phyloP scores from a whole-genome alignment of 2,797 vertebrate genomes.

The Notamacropus eugenii region DNA sequence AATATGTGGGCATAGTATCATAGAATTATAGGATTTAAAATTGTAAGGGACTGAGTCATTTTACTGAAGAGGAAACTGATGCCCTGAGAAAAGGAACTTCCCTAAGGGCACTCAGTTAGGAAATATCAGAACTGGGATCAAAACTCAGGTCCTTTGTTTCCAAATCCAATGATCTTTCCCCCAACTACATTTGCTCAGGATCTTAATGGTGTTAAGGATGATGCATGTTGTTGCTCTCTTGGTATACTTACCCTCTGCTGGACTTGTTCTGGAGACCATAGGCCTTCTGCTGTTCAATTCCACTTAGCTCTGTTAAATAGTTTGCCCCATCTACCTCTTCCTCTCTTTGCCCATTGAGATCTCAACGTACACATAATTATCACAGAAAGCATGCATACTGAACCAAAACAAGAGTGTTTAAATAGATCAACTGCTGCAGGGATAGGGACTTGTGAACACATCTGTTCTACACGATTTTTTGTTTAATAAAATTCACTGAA shows the following conservation, averaged over 20 bases:
- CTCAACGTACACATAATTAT: constrained; percentile 25
- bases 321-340: not conserved
- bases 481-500: constrained; percentile 70
- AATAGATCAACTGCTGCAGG: constrained; percentile 45
- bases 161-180: not conserved
- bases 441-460: constrained; percentile 69
- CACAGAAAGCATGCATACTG: constrained; percentile 54
- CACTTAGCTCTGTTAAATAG: not conserved
- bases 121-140: not conserved
- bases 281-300: not conserved
- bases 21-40: not conserved
- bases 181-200: not conserved
- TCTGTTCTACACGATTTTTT: constrained; percentile 69
- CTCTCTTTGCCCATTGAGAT: constrained; percentile 36
- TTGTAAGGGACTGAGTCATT: not conserved
- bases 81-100: not conserved
- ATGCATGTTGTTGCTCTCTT: not conserved
- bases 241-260: not conserved
- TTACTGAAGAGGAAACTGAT: not conserved
- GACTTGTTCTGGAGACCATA: not conserved
- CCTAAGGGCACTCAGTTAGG: not conserved
- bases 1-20: not conserved
- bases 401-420: constrained; percentile 54
- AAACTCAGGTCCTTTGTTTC: not conserved
- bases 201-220: not conserved